Evolutionary conservation across 2,797 vertebrate species (phyloP), one percentile per base, ranked within the genome.

Genomic region (Callimico goeldii): DNA sequence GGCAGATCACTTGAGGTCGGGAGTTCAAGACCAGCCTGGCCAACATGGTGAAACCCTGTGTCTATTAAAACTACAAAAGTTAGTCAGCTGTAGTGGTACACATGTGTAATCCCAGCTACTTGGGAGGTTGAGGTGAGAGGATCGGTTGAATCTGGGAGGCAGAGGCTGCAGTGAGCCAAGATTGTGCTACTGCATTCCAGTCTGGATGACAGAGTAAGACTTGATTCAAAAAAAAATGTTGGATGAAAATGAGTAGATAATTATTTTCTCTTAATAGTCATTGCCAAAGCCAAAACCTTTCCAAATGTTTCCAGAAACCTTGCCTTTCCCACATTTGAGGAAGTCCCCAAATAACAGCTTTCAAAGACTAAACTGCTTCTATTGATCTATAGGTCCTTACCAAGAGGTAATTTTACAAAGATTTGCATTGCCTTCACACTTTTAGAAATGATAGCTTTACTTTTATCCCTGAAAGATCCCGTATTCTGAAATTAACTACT

Each of bases 401-500:
- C 70, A 67, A 93, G 39, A 93, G n/a, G 90, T 5, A 85, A 58
- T 83, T 97, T 97, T 95, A 90, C 77, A 96, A 92, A 90, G 84
- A 95, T 86, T 82, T 91, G 81, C 90, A 76, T 88, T 46, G 19
- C 17, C n/a, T 79, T 57, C 43, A 90, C 46, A 13, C 8, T 91
- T 91, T 94, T 30, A 92, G 26, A 30, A 89, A 96, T 76, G 43
- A 82, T 84, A 72, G 50, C 20, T 94, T 95, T 94, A 72, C 58
- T 92, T 92, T 85, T 91, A 87, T 61, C 41, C 36, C 87, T 91
- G 72, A 90, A 24, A 57, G 88, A 76, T 79, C 17, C 72, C 48
- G 0, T 72, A 76, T 94, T 93, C 39, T 87, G 43, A 97, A 96
- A 96, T 96, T 57, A 96, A 95, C 93, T 89, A 67, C 75, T 95